These are phyloP conservation scores for Macheiramphus alcinus DNA, from an alignment of 2,113 vertebrate genomes.

Conservation along the genomic window DNA sequence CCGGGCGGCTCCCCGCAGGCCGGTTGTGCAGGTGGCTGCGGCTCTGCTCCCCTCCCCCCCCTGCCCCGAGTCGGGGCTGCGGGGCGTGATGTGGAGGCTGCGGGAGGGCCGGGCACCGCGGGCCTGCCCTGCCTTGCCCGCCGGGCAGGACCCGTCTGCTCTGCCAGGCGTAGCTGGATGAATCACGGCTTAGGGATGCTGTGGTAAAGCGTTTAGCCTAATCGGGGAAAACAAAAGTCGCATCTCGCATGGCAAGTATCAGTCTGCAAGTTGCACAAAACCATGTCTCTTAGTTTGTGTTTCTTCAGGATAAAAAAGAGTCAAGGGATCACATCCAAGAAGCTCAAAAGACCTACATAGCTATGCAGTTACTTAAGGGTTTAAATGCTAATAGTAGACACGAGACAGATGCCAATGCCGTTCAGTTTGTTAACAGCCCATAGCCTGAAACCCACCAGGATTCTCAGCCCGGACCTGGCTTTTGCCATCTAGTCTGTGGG, in stretches of 20 bases:
- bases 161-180: background rate
- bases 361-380: background rate
- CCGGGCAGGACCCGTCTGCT: background rate
- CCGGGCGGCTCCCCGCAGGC: background rate
- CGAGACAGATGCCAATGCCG: fast-evolving
- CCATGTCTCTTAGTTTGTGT: fast-evolving
- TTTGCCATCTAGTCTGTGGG: background rate
- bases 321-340: background rate
- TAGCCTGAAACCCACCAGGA: background rate
- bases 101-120: background rate
- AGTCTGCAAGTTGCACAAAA: background rate
- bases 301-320: background rate
- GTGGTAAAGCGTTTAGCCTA: background rate
- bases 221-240: background rate
- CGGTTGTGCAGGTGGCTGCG: background rate
- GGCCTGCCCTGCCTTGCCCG: background rate
- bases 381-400: background rate
- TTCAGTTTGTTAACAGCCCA: background rate
- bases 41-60: background rate
- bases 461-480: background rate
- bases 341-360: background rate
- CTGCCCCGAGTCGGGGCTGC: background rate
- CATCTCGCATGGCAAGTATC: background rate
- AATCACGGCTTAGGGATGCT: background rate
- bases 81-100: background rate